Evolutionary conservation across 2,797 vertebrate species (phyloP), one percentile per base, ranked within the genome.

Genomic region (Microcaecilia unicolor): DNA sequence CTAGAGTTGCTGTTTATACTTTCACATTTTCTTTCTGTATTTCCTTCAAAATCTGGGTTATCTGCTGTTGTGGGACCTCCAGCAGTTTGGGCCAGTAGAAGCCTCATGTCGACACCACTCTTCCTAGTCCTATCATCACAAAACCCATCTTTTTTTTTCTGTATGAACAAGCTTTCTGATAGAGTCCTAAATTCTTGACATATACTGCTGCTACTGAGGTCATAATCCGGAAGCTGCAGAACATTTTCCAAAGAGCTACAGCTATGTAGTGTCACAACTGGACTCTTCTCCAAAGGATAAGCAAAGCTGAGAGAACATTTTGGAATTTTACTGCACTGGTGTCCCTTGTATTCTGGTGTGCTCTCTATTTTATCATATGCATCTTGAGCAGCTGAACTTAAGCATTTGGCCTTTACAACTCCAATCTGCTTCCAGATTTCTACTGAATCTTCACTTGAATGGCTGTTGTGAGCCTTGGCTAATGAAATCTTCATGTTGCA

Each of bases 241-340:
- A 65, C 43, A 0, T 48, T 50, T 25, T 26, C 44, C 22, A 78
- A 60, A 30, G 48, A 64, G 51, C 22, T 55, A 47, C 44, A 70
- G 37, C 61, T 47, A 27, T 54, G 34, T 28, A 70, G 51, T 11
- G 45, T 41, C 24, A 73, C 71, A 59, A 63, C 32, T 2, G 56
- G 64, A 49, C 66, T 65, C 49, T 45, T 74, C 30, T 34, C 40
- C 31, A 42, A 12, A 41, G 25, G 48, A 48, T 44, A 58, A 28
- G 45, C 24, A 22, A 58, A 55, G 28, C 15, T 12, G 6, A 28
- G 28, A 24, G 47, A 55, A 25, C 2, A 34, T 33, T 48, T 36
- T 9, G 19, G 10, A 33, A 15, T 17, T 28, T 22, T 54, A 41
- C 34, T 48, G 30, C 10, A 9, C 37, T 5, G 28, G 31, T 58